These are phyloP conservation scores for Lepus townsendii DNA, from an alignment of 2,797 vertebrate species.

Conservation along the genomic window DNA sequence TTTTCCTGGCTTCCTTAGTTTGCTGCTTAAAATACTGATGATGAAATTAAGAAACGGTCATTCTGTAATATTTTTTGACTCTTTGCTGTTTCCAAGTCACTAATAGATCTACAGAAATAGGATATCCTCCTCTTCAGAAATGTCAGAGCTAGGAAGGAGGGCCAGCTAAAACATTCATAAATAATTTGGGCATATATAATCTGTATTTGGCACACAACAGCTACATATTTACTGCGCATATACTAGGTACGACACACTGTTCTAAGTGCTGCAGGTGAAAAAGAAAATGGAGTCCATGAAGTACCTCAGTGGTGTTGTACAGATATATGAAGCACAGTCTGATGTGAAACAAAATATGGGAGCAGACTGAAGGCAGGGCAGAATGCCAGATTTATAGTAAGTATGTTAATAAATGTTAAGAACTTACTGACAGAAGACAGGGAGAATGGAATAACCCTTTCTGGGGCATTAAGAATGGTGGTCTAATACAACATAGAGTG, in stretches of 20 bases:
- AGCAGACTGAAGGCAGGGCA: background rate
- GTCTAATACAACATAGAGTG: background rate
- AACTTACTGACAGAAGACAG: background rate
- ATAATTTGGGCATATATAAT: background rate
- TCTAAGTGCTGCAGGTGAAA: background rate
- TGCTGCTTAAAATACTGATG: background rate
- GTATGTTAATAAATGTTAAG: background rate
- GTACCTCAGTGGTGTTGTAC: background rate
- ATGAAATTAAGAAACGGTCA: background rate
- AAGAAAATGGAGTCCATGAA: background rate
- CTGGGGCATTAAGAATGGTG: background rate
- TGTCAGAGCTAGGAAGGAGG: background rate
- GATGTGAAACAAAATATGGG: background rate
- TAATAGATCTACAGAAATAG: background rate
- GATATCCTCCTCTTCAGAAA: slow-evolving; percentile 25
- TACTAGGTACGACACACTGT: background rate
- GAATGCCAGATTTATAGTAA: background rate
- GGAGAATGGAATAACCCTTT: background rate
- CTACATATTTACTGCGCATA: background rate
- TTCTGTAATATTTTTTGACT: background rate
- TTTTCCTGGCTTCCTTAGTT: background rate
- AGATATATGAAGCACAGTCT: background rate
- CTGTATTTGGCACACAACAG: background rate
- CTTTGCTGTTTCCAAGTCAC: slow-evolving; percentile 11
- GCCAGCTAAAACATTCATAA: background rate